Base-by-base conservation (phyloP, 2,113 vertebrate species). In the Glareola pratincola region DNA sequence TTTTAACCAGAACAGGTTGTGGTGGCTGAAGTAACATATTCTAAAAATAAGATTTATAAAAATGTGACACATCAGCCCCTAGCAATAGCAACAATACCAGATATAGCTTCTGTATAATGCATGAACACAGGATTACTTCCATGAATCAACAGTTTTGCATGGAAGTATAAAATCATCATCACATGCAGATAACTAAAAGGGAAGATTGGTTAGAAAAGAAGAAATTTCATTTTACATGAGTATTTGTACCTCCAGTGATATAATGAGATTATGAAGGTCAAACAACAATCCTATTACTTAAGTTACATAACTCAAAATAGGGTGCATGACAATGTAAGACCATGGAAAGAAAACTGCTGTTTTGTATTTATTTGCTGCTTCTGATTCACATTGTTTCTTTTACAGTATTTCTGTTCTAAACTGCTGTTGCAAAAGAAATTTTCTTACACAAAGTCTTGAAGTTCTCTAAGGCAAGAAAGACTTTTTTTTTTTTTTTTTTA, bases 111-210 rank as follows among this genome's bases (percentile, higher is more conserved):
- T 94, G 92, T 92, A 87, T 91, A 85, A 97, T 73, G 84, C 84
- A 92, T 66, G 84, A 95, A 92, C 80, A 91, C 29, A 88, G 91
- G 84, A 95, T 92, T 95, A 73, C 83, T 95, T 94, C 81, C 59
- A 66, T 91, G 91, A 97, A 97, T 87, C 91, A 95, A 97, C 89
- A 94, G 73, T 87, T 84, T 92, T 90, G 73, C 76, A 85, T 24
- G 81, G 23, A 87, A 86, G 57, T 62, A 89, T 53, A 95, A 92
- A 96, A 79, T 62, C 73, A 66, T 62, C 53, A 85, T 60, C 39
- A 45, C 22, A 79, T 43, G 54, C 1, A 7, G 45, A 62, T 37
- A 85, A 90, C 54, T 59, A 53, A 22, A 87, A 78, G 53, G 12
- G 45, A 81, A 73, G 41, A 82, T 0, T 26, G 20, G 22, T 60